These are phyloP conservation scores for Apostichopus parvimensis DNA, from an alignment of 35 echinoderm and acorn worm genomes.

Conservation along the genomic window DNA sequence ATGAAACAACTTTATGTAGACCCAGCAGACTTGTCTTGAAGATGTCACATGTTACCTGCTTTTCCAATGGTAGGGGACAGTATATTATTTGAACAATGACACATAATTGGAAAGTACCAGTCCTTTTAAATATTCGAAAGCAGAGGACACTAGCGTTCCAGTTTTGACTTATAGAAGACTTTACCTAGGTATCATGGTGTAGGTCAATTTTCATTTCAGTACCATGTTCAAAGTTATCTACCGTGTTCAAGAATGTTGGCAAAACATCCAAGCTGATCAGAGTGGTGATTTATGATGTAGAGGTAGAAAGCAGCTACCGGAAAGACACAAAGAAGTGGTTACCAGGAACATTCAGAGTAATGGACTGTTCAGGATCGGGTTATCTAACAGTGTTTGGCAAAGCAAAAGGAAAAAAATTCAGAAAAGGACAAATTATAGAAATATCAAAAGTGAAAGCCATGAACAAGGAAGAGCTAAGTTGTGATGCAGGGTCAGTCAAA, in stretches of 20 bases:
- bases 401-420: not conserved
- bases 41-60: no score
- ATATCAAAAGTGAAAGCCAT: not conserved
- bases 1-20: no score
- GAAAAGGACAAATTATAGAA: not conserved
- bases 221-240: not conserved
- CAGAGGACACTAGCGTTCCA: no score
- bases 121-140: no score
- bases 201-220: not conserved
- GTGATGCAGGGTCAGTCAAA: not conserved
- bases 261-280: not conserved
- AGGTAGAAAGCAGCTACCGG: not conserved
- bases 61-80: no score
- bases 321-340: not conserved
- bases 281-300: no score
- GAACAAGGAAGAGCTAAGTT: not conserved
- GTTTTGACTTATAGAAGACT: no score
- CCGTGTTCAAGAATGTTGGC: not conserved
- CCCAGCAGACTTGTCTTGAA: no score
- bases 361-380: not conserved
- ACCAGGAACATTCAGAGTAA: not conserved
- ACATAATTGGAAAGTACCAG: no score
- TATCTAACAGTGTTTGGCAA: not conserved
- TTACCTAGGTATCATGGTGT: no score
- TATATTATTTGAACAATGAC: no score